Conservation (phyloP, 92 coral and sea anemone genomes). For the Diadumene lineata region DNA sequence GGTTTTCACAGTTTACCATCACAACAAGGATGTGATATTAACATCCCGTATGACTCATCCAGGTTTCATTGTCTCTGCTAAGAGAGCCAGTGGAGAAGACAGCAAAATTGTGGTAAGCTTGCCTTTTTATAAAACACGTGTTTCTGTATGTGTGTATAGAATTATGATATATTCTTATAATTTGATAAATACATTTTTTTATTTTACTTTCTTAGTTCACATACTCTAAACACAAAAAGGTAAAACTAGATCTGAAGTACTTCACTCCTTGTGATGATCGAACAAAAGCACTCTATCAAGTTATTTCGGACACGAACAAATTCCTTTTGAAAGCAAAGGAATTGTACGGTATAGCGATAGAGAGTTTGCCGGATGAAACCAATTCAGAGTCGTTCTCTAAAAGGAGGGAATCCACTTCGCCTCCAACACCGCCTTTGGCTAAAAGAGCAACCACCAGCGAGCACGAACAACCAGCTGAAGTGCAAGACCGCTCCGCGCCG, state of each 20-base stretch:
- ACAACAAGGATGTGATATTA: background rate
- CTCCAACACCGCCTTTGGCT: constrained; percentile 6
- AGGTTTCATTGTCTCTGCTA: background rate
- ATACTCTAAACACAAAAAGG: constrained; percentile 30
- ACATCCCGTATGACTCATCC: background rate
- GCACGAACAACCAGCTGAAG: constrained; percentile 3
- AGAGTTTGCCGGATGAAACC: background rate
- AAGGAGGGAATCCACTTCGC: background rate
- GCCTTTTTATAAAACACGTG: background rate
- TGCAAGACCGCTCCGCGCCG: background rate
- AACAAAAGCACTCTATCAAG: constrained; percentile 23
- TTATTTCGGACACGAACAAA: constrained; percentile 17
- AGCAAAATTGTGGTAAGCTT: constrained; percentile 4
- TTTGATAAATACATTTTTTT: background rate
- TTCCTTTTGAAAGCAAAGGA: background rate
- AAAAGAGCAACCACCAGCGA: background rate
- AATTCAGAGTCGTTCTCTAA: no score
- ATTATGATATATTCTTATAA: background rate
- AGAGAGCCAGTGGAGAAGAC: background rate
- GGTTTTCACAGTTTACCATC: constrained; percentile 7
- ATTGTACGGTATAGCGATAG: background rate
- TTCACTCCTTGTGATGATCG: constrained; percentile 29
- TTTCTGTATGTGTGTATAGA: background rate
- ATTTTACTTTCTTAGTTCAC: constrained; percentile 17
- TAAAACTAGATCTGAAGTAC: constrained; percentile 32